A percentile compares a stretch with the other conserved stretches of the same genome.
phyloP scores from a whole-genome alignment of 2,797 vertebrate genomes.

The Pangasius macronema region DNA sequence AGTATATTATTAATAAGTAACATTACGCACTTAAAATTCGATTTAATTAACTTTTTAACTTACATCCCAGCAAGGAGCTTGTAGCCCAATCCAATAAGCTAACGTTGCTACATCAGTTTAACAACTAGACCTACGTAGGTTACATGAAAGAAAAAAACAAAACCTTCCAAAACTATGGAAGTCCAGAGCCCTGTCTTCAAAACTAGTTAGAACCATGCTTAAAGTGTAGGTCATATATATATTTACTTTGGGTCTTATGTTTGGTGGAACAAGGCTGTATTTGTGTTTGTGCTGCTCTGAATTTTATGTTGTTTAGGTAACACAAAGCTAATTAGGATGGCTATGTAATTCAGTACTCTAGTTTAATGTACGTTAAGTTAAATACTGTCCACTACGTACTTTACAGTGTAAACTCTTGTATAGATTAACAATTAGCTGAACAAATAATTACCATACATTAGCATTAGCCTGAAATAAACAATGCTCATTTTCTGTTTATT shows the following conservation, averaged over 20 bases:
- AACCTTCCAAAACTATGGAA: not conserved
- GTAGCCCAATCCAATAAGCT: too few species aligned
- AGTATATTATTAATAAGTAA: too few species aligned
- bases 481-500: not conserved
- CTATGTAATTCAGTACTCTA: not conserved
- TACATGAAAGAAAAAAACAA: not conserved
- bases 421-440: not conserved
- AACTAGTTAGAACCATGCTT: not conserved
- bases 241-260: not conserved
- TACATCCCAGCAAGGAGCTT: too few species aligned
- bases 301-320: not conserved
- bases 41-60: too few species aligned
- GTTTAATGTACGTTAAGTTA: not conserved
- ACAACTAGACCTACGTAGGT: not conserved
- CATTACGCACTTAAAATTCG: too few species aligned
- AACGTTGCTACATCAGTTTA: not conserved
- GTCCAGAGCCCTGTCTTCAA: not conserved
- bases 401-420: not conserved
- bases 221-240: not conserved
- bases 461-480: not conserved
- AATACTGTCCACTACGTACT: not conserved
- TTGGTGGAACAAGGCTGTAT: not conserved
- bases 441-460: not conserved
- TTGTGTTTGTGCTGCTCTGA: not conserved
- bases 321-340: not conserved